Evolutionary conservation across 2,797 vertebrate species (phyloP).

Genomic region (Scarus forsteni): DNA sequence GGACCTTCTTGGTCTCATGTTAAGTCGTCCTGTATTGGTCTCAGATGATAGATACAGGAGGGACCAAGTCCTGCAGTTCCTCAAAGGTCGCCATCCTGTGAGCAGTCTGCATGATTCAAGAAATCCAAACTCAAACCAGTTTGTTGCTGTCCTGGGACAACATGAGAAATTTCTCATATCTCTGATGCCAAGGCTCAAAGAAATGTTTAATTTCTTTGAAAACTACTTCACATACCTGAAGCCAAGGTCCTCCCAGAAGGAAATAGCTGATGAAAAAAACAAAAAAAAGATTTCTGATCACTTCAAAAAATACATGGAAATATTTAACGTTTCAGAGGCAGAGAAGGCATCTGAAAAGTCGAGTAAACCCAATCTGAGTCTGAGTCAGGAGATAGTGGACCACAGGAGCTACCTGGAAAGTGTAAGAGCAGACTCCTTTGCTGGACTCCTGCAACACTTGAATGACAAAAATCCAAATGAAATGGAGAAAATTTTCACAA

Average conservation of each 20-base stretch:
- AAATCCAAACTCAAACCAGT: constrained; percentile 9
- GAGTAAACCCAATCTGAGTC: constrained; percentile 58
- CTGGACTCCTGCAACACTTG: constrained; percentile 61
- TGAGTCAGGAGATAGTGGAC: constrained; percentile 44
- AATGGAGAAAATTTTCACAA: constrained; percentile 52
- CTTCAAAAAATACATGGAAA: constrained; percentile 49
- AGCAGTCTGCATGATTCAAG: constrained; percentile 18
- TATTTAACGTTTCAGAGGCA: constrained; percentile 46
- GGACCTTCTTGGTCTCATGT: constrained; percentile 75
- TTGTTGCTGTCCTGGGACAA: constrained; percentile 36
- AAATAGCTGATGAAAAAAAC: constrained; percentile 41
- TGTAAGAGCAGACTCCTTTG: constrained; percentile 66
- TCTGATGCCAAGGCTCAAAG: constrained; percentile 59
- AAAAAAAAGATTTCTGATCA: constrained; percentile 51
- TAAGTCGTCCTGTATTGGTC: constrained; percentile 63
- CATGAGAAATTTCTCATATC: constrained; percentile 54
- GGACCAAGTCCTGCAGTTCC: constrained; percentile 66
- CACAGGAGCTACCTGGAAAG: constrained; percentile 49
- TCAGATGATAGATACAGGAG: constrained; percentile 36
- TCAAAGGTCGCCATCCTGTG: constrained; percentile 61
- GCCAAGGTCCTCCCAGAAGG: constrained; percentile 49
- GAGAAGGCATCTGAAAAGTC: constrained; percentile 57
- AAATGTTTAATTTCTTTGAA: constrained; percentile 62
- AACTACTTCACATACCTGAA: constrained; percentile 63
- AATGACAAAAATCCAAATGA: constrained; percentile 22